phyloP scores from a whole-genome alignment of 2,113 vertebrate species.

The Engraulis encrasicolus region DNA sequence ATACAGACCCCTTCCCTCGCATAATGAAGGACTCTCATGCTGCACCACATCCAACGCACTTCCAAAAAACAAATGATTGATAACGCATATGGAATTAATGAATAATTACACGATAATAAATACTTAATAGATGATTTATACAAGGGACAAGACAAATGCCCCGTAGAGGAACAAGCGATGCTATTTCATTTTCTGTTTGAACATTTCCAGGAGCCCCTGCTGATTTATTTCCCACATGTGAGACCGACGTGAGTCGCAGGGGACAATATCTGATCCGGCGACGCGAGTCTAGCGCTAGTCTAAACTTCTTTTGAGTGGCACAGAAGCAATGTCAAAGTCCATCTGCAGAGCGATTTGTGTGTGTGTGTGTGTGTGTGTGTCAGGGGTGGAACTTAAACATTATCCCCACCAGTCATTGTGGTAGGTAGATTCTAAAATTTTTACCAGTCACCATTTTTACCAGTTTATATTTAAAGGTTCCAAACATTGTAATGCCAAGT shows the following conservation, averaged over 20 bases:
- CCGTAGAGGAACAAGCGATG: not conserved
- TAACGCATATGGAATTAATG: not conserved
- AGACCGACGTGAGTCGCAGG: not conserved
- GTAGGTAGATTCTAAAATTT: too few relatives aligned
- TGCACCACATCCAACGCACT: too few relatives aligned
- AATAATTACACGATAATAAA: constrained; percentile 25
- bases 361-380: too few relatives aligned
- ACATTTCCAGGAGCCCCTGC: not conserved
- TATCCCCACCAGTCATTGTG: too few relatives aligned
- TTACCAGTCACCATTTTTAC: too few relatives aligned
- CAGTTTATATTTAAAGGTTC: too few relatives aligned
- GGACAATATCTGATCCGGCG: not conserved
- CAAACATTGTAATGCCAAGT: too few relatives aligned
- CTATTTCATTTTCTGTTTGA: not conserved
- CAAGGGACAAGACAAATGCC: not conserved
- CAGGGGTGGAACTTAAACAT: too few relatives aligned
- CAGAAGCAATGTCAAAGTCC: not conserved
- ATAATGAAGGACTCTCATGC: not conserved
- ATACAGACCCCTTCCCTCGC: not conserved
- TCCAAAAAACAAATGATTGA: constrained; percentile 8
- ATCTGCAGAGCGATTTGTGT: not conserved
- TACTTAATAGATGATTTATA: constrained; percentile 13
- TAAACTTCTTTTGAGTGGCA: not conserved
- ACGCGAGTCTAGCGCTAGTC: too few relatives aligned
- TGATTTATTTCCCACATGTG: constrained; percentile 1